phyloP scores from a whole-genome alignment of 1,140 invertebrate genomes.

The Drosophila orosa region DNA sequence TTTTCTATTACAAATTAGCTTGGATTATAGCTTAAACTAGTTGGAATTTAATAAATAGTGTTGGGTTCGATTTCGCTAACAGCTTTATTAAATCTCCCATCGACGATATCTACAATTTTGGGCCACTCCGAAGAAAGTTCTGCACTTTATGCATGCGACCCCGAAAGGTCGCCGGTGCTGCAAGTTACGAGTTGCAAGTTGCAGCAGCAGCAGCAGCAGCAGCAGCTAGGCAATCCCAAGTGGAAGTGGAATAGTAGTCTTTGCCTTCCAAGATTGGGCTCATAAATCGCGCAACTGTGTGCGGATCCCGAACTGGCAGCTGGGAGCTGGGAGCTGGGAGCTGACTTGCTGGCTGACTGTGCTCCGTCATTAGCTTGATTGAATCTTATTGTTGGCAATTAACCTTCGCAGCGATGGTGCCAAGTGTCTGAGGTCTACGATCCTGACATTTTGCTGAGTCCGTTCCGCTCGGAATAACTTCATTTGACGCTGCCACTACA shows the following conservation, averaged over 20 bases:
- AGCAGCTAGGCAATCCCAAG: background rate
- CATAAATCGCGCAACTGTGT: constrained; percentile 77
- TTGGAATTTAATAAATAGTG: background rate
- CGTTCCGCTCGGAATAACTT: constrained; percentile 62
- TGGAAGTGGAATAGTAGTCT: constrained; percentile 28
- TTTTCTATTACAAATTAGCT: background rate
- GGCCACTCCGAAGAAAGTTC: constrained; percentile 60
- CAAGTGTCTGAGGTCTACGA: constrained; percentile 45
- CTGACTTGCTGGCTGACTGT: constrained; percentile 34
- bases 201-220: background rate
- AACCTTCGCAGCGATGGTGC: constrained; percentile 70
- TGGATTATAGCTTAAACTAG: background rate
- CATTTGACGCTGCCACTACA: constrained; percentile 62
- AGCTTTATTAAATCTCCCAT: constrained; percentile 13
- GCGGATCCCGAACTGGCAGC: constrained; percentile 32
- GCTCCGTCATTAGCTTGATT: constrained; percentile 80
- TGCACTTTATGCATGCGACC: constrained; percentile 74
- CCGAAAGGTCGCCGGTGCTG: constrained; percentile 53
- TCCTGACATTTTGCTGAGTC: constrained; percentile 20
- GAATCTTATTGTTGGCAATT: constrained; percentile 82
- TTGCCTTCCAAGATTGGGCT: constrained; percentile 32
- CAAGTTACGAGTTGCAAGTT: constrained; percentile 10
- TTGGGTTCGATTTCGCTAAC: background rate
- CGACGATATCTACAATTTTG: constrained; percentile 13
- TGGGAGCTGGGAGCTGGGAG: constrained; percentile 2